Percentiles rank a stretch among this genome's conserved stretches.
These are phyloP conservation scores for Agapostemon virescens DNA, from an alignment of 2,888 invertebrate species.

Conservation along the genomic window DNA sequence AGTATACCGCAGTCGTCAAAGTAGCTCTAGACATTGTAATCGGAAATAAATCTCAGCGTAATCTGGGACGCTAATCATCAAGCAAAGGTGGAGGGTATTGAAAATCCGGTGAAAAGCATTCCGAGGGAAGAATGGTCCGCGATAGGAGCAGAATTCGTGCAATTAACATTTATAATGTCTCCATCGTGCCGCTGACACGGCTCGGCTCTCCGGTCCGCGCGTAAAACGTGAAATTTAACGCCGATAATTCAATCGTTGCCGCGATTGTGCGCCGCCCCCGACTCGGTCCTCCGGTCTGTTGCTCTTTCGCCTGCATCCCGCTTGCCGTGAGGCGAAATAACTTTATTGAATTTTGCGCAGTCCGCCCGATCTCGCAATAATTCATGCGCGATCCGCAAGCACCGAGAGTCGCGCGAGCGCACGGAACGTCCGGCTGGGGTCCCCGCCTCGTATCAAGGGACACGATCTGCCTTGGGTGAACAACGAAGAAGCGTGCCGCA, in stretches of 20 bases:
- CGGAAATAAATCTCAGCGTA: no score
- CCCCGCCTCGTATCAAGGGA: constrained; percentile 44
- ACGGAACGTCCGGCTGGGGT: constrained; percentile 26
- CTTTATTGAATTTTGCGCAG: constrained; percentile 75
- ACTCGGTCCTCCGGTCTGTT: background rate
- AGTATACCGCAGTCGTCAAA: no score
- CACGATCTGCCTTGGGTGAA: constrained; percentile 53
- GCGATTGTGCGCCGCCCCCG: constrained; percentile 58
- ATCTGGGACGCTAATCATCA: background rate
- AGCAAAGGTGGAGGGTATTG: background rate
- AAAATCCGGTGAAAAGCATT: constrained; percentile 15
- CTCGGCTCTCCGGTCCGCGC: constrained; percentile 17
- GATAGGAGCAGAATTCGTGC: constrained; percentile 76
- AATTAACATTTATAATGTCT: constrained; percentile 78
- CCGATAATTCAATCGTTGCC: constrained; percentile 72
- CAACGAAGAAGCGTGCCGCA: constrained; percentile 52
- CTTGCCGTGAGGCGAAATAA: constrained; percentile 56
- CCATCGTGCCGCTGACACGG: constrained; percentile 70
- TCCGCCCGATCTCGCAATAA: constrained; percentile 68
- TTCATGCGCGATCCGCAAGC: constrained; percentile 64
- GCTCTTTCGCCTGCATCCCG: constrained; percentile 14
- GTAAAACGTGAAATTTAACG: constrained; percentile 73
- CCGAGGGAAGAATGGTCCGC: constrained; percentile 44
- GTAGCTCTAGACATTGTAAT: no score
- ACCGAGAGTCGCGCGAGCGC: constrained; percentile 40